Evolutionary conservation across 2,113 vertebrate species (phyloP).

Genomic region (Phoxinus phoxinus): DNA sequence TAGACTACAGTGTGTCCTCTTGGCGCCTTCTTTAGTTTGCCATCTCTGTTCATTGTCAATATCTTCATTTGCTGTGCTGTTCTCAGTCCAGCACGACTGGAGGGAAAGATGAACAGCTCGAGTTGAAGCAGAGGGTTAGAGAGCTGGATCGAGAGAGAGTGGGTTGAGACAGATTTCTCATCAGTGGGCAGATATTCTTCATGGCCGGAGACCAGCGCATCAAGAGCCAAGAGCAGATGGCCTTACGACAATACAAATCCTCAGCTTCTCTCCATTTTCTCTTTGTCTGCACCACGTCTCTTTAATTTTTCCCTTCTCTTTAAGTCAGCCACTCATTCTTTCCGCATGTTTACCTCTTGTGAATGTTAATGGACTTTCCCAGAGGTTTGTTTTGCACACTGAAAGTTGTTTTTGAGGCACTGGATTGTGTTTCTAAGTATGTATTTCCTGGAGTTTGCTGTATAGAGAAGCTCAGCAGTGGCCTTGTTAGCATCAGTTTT

Average conservation of each 20-base stretch:
- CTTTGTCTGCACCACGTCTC: conserved; percentile 1
- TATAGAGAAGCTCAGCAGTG: conserved; percentile 4
- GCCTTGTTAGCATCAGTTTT: neutral
- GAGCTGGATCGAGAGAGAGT: conserved; percentile 16
- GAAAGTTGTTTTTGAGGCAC: neutral
- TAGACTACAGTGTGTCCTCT: neutral
- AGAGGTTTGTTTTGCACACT: neutral
- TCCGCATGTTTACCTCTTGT: neutral
- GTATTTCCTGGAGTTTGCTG: neutral
- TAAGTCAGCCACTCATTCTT: neutral
- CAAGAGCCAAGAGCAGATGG: conserved; percentile 57
- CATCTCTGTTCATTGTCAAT: neutral
- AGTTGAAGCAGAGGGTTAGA: conserved; percentile 8
- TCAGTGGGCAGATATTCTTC: conserved; percentile 49
- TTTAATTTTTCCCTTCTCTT: neutral
- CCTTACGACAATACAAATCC: conserved; percentile 50
- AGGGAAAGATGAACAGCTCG: conserved; percentile 7
- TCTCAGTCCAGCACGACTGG: conserved; percentile 7
- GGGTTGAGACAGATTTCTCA: conserved; percentile 21
- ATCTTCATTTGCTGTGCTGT: neutral
- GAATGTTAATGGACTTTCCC: conserved; percentile 13
- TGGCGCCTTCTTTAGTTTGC: neutral
- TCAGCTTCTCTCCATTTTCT: conserved; percentile 18
- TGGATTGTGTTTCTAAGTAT: neutral
- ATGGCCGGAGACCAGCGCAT: conserved; percentile 46